Base-by-base conservation (phyloP, 2,888 invertebrate species). In the Hydrotaea diabolus region DNA sequence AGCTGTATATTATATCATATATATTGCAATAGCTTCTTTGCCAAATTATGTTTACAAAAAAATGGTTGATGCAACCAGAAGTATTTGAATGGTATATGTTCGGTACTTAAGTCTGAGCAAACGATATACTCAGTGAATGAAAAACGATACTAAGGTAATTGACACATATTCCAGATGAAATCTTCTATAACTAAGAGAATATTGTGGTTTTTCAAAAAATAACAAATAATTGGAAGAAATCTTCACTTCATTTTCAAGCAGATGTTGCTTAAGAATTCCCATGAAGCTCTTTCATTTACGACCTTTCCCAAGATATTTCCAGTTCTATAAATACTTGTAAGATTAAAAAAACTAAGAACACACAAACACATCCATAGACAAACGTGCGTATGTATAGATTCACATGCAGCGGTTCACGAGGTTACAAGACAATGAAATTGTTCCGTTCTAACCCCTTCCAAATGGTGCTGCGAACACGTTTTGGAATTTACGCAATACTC, bases 281-380 rank as follows among this genome's bases (percentile, higher is more conserved):
- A 0, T 19, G 0, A 0, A 69, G 4, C 23, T 69, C 11, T 43
- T 49, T 49, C 49, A 4, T 7, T 31, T 59, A 46, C 55, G 64
- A 79, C 64, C 73, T 75, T 76, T 80, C 43, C 64, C 49, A 80
- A 74, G 66, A 43, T 21, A 13, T 66, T 0, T 43, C 39, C 17
- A 13, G 21, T 39, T 66, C 66, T 66, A 43, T 26, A 66, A 46
- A 69, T 66, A 23, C 19, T 39, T 19, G 23, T 31, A 7, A 31
- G 7, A 31, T 31, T 31, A 31, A 31, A 31, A 31, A 7, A 31
- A 31, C n/a, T n/a, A n/a, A n/a, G n/a, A 62, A 59, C 64, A 15
- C 59, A 62, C 31, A 62, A 2, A 66, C 43, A 66, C 43, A n/a
- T 11, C 1, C 66, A 19, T 8, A 66, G 59, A 9, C 19, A 36